Conservation (phyloP, 2,113 vertebrate species). For the Pelmatolapia mariae region DNA sequence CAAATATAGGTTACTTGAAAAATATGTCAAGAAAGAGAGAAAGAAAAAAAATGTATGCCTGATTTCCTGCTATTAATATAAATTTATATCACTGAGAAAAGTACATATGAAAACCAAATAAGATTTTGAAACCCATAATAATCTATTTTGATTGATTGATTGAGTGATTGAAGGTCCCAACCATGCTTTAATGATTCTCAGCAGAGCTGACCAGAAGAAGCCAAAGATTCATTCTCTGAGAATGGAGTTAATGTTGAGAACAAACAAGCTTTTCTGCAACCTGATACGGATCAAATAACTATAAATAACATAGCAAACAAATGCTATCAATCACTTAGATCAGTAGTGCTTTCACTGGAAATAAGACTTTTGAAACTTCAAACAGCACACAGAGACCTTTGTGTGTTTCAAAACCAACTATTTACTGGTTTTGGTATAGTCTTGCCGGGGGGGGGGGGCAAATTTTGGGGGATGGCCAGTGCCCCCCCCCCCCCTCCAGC, state of each 20-base stretch:
- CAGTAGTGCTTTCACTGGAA: neutral
- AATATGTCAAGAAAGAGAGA: neutral
- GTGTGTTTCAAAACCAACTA: neutral
- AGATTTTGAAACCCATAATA: neutral
- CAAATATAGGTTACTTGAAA: neutral
- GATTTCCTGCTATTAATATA: neutral
- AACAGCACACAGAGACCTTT: neutral
- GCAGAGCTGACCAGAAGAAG: neutral
- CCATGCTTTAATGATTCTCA: neutral
- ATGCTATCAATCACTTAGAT: neutral
- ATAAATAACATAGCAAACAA: neutral
- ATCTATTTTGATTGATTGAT: neutral
- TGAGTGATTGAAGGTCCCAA: neutral
- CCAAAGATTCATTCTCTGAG: neutral
- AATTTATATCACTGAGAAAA: neutral
- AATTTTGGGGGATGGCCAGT: neutral
- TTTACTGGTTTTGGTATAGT: neutral
- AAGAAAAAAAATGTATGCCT: neutral
- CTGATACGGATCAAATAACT: neutral
- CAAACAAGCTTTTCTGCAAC: neutral
- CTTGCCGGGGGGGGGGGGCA: neutral
- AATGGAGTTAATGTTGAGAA: neutral
- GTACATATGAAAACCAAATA: neutral
- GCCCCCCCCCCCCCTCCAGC: fast-evolving
- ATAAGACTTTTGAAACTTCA: neutral